Evolutionary conservation across 2,888 invertebrate genomes (phyloP), one percentile per base, ranked within the genome.

Genomic region (Drosophila paracracens): DNA sequence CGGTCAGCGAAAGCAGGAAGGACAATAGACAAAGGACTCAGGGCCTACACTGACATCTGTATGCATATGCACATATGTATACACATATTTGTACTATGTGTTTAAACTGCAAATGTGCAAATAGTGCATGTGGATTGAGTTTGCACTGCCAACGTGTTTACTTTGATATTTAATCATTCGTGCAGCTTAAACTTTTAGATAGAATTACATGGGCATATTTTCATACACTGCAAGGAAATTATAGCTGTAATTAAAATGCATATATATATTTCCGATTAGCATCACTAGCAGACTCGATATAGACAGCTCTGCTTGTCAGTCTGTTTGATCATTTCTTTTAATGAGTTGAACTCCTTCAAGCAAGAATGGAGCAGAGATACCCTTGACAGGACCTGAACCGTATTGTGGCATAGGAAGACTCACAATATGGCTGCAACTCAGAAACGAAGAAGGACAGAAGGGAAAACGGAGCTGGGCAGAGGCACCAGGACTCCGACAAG

Each of bases 101-200:
- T 68, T 57, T 57, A 31, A 57, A 75, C 53, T 67, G 80, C 66
- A 77, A 75, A 83, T 72, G 76, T 83, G 81, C 67, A 67, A 57
- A 75, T 66, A 58, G 58, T 54, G 38, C 62, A 43, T 51, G 38
- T 61, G 71, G 52, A 71, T 80, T 65, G 56, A 52, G 61, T 69
- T 66, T 52, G 60, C 60, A 16, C 29, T 51, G 78, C 25, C 27
- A 40, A 13, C 46, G 40, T 73, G 56, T 76, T 57, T 64, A 64
- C 64, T 64, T 68, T 46, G 27, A 33, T 21, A 21, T 2, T 46
- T 46, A 16, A 46, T 46, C 18, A 35, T 18, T 36, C 18, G 4
- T 0, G 38, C 18, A 4, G 18, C 0, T 4, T 8, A 10, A 25
- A 46, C 2, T 16, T 25, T 2, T 8, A 25, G 16, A 46, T 16